Evolutionary conservation across 1,140 invertebrate genomes (phyloP).

Genomic region (Dendrolimus kikuchii): DNA sequence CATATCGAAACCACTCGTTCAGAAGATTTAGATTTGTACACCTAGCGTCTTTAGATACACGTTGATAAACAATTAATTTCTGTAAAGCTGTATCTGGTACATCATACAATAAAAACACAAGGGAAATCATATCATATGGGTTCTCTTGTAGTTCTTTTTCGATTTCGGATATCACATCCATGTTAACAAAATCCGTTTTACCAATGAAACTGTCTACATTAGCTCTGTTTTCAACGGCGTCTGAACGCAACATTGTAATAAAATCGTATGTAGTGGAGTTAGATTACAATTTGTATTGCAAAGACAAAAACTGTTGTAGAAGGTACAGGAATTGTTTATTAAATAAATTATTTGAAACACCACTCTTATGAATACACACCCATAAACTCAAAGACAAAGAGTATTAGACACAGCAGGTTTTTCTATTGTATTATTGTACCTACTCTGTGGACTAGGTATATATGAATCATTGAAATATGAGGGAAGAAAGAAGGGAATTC

Average conservation of each 20-base stretch:
- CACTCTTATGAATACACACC: no score
- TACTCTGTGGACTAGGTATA: no score
- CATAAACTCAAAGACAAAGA: no score
- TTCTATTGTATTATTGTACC: no score
- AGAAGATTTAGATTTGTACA: constrained; percentile 43
- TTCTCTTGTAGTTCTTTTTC: constrained; percentile 44
- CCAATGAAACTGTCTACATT: constrained; percentile 19
- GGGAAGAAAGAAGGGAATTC: no score
- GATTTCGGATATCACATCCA: constrained; percentile 39
- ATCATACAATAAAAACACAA: constrained; percentile 61
- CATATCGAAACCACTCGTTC: constrained; percentile 46
- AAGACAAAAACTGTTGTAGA: not conserved
- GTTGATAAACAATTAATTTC: constrained; percentile 43
- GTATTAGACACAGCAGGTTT: no score
- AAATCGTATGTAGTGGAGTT: not conserved
- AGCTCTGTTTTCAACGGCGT: constrained; percentile 18
- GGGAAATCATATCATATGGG: constrained; percentile 44
- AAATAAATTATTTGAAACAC: no score
- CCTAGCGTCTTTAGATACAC: constrained; percentile 34
- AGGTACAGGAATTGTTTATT: no score
- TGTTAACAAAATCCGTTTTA: constrained; percentile 32
- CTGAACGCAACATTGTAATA: constrained; percentile 28
- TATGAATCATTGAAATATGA: no score
- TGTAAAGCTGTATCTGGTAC: constrained; percentile 54
- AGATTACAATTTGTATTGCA: not conserved